Percentiles rank a stretch among this genome's conserved stretches.
These are phyloP conservation scores for Neosilurus mollespiculum DNA, from an alignment of 2,797 vertebrate genomes.

Conservation along the genomic window DNA sequence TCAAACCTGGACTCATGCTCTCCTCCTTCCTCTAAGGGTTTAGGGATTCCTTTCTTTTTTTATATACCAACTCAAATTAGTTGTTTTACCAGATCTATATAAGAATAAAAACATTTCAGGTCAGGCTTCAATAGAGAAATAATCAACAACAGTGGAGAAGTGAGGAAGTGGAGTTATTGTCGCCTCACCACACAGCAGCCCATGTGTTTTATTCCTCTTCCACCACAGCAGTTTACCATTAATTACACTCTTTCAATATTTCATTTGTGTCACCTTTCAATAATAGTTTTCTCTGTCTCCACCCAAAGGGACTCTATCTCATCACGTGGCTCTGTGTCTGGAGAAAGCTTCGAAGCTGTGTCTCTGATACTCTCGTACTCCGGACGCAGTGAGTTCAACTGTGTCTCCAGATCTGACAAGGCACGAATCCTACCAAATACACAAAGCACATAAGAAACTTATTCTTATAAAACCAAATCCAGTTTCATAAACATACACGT, in stretches of 20 bases:
- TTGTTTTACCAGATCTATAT: neutral
- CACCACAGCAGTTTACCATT: neutral
- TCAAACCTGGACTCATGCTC: neutral
- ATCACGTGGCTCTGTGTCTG: conserved; percentile 60
- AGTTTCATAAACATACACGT: neutral
- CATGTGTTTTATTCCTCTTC: neutral
- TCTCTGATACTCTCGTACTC: conserved; percentile 78
- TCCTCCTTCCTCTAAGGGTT: neutral
- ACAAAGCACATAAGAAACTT: neutral
- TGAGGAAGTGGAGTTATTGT: neutral
- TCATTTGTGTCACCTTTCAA: conserved; percentile 75
- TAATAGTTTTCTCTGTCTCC: conserved; percentile 73
- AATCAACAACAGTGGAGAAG: neutral
- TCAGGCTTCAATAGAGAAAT: neutral
- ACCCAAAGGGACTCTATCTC: conserved; percentile 79
- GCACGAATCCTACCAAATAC: conserved; percentile 76
- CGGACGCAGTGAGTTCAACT: conserved; percentile 72
- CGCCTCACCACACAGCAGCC: too few relatives aligned
- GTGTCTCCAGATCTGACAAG: conserved; percentile 79
- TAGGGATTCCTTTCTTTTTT: neutral
- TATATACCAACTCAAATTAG: neutral
- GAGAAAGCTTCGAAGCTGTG: conserved; percentile 63
- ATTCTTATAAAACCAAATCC: neutral
- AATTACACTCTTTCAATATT: too few relatives aligned
- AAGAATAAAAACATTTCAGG: neutral